These are phyloP conservation scores for Cartodere bifasciata DNA, from an alignment of 2,888 invertebrate genomes.

Conservation along the genomic window DNA sequence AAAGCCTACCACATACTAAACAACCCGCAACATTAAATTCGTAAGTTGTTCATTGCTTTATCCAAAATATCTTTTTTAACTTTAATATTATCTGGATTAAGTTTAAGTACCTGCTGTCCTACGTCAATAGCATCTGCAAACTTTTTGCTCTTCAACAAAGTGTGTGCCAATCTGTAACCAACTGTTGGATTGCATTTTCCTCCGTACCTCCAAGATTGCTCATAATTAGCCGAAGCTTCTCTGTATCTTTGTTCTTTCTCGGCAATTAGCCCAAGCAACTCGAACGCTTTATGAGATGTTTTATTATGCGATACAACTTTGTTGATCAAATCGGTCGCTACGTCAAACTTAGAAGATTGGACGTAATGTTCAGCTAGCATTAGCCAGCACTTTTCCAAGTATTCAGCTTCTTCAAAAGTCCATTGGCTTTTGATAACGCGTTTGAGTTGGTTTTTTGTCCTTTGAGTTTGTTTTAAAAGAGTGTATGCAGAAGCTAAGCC, in stretches of 20 bases:
- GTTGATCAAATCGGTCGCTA: slow-evolving; percentile 70
- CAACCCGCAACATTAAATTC: slow-evolving; percentile 38
- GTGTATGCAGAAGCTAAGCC: slow-evolving; percentile 63
- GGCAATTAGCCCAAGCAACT: slow-evolving; percentile 70
- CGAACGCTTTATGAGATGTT: slow-evolving; percentile 82
- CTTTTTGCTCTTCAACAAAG: slow-evolving; percentile 77
- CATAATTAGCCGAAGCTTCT: slow-evolving; percentile 71
- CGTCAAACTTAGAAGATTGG: slow-evolving; percentile 70
- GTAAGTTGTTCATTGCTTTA: slow-evolving; percentile 67
- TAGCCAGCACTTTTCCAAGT: slow-evolving; percentile 90
- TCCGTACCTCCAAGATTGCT: slow-evolving; percentile 74
- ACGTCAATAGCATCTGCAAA: slow-evolving; percentile 88
- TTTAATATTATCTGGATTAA: slow-evolving; percentile 70
- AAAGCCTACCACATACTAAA: too few relatives aligned
- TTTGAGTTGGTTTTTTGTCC: slow-evolving; percentile 88
- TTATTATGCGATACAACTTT: slow-evolving; percentile 72
- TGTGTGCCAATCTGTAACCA: slow-evolving; percentile 87
- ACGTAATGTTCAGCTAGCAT: slow-evolving; percentile 84
- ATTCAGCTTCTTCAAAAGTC: slow-evolving; percentile 94
- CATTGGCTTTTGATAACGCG: slow-evolving; percentile 72
- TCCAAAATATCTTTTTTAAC: slow-evolving; percentile 89
- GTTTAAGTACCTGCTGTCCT: slow-evolving; percentile 68
- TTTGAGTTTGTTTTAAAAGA: slow-evolving; percentile 77
- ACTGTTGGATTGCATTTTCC: slow-evolving; percentile 72
- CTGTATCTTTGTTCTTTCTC: slow-evolving; percentile 89